These are phyloP conservation scores for Cyphomyrus plagiostoma DNA, from an alignment of 2,113 vertebrate species.

Conservation along the genomic window DNA sequence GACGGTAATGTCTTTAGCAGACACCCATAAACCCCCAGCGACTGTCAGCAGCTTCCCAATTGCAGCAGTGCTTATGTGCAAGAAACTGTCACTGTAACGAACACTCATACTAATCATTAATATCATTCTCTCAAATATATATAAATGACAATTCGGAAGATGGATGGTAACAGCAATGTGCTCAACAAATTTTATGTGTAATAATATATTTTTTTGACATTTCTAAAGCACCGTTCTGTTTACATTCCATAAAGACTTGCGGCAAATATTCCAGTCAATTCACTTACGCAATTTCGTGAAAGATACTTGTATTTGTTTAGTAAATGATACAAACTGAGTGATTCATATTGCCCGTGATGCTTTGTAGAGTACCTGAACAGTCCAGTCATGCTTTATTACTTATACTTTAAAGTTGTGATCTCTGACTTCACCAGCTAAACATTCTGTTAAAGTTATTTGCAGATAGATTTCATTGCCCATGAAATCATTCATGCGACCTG, in stretches of 20 bases:
- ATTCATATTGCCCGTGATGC: neutral
- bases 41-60: neutral
- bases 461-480: neutral
- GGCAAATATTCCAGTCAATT: neutral
- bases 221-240: neutral
- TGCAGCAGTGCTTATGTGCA: neutral
- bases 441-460: constrained; percentile 5
- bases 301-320: neutral
- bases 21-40: neutral
- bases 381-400: neutral
- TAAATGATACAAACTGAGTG: neutral
- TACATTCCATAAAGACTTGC: neutral
- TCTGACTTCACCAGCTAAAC: neutral
- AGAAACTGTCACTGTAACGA: neutral
- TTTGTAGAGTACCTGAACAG: neutral
- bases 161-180: neutral
- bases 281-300: neutral
- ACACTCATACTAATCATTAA: neutral
- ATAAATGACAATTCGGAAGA: neutral
- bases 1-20: constrained; percentile 21
- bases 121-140: neutral
- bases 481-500: neutral
- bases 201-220: neutral
- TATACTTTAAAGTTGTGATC: neutral
- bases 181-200: neutral